A percentile compares a stretch with the other conserved stretches of the same genome.
Evolutionary conservation across 2,888 invertebrate species (phyloP).

Genomic region (Heliconius ismenius): DNA sequence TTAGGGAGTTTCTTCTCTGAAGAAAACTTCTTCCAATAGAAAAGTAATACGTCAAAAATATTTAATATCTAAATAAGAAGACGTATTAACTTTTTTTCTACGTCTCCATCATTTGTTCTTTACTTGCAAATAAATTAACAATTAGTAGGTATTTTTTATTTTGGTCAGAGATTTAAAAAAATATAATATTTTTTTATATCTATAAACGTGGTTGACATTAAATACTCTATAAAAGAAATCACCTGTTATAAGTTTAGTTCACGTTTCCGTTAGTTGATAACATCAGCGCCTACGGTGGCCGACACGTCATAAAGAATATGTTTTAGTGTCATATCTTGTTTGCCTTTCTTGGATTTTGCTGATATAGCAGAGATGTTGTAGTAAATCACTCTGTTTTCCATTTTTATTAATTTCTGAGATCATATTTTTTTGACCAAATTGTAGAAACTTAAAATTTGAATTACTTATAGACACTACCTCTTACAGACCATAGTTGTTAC

Average conservation of each 20-base stretch:
- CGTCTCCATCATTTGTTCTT: too few relatives aligned
- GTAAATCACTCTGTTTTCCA: not conserved
- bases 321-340: conserved; percentile 3
- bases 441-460: too few relatives aligned
- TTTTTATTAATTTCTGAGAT: not conserved
- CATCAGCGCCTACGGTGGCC: conserved; percentile 25
- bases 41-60: too few relatives aligned
- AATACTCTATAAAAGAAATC: conserved; percentile 11
- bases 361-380: not conserved
- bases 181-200: not conserved
- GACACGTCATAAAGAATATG: not conserved
- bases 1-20: too few relatives aligned
- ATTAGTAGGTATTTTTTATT: too few relatives aligned
- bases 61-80: too few relatives aligned
- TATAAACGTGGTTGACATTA: not conserved
- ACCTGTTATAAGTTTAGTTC: conserved; percentile 20
- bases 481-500: too few relatives aligned
- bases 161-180: not conserved
- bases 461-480: too few relatives aligned
- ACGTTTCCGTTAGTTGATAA: conserved; percentile 27
- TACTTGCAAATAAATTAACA: too few relatives aligned
- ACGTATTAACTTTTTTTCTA: too few relatives aligned
- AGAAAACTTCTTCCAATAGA: too few relatives aligned
- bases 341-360: not conserved
- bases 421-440: too few relatives aligned